Percentiles rank a stretch among this genome's conserved stretches.
Conservation (phyloP, 1,140 invertebrate genomes). For the Batillaria attramentaria region DNA sequence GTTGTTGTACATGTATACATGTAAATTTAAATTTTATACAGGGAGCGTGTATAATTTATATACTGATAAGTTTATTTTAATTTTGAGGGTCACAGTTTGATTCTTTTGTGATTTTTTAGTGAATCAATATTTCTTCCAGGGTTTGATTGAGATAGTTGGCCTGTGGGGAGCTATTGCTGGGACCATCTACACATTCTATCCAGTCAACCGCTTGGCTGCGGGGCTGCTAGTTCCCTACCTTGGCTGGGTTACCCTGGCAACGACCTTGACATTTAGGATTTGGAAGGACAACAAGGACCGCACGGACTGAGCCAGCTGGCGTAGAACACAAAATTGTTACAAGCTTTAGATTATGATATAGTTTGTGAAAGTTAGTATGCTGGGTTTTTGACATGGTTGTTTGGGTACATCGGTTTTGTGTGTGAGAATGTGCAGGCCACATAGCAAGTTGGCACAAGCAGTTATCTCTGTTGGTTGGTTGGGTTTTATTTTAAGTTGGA, state of each 20-base stretch:
- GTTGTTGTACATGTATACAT: too few species aligned
- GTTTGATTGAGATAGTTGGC: slow-evolving; percentile 79
- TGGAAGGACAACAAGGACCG: slow-evolving; percentile 76
- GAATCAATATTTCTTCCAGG: too few species aligned
- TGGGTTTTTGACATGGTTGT: too few species aligned
- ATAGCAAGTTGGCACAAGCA: not conserved
- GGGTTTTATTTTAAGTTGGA: not conserved
- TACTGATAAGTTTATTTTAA: too few species aligned
- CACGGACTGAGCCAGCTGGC: slow-evolving; percentile 53
- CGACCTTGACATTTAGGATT: slow-evolving; percentile 78
- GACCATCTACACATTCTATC: slow-evolving; percentile 79
- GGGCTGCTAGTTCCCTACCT: slow-evolving; percentile 85
- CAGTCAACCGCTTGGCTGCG: slow-evolving; percentile 80
- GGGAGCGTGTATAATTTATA: too few species aligned
- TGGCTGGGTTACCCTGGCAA: slow-evolving; percentile 83
- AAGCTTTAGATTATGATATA: not conserved
- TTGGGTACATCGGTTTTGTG: too few species aligned
- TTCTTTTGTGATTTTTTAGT: too few species aligned
- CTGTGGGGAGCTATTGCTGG: slow-evolving; percentile 78
- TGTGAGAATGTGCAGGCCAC: too few species aligned
- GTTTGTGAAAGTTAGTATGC: too few species aligned
- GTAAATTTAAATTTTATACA: too few species aligned
- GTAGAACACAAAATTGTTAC: too few species aligned
- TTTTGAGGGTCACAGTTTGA: too few species aligned
- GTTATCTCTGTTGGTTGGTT: not conserved